These are phyloP conservation scores for Andrena dorsata DNA, from an alignment of 2,888 invertebrate genomes.

Conservation along the genomic window DNA sequence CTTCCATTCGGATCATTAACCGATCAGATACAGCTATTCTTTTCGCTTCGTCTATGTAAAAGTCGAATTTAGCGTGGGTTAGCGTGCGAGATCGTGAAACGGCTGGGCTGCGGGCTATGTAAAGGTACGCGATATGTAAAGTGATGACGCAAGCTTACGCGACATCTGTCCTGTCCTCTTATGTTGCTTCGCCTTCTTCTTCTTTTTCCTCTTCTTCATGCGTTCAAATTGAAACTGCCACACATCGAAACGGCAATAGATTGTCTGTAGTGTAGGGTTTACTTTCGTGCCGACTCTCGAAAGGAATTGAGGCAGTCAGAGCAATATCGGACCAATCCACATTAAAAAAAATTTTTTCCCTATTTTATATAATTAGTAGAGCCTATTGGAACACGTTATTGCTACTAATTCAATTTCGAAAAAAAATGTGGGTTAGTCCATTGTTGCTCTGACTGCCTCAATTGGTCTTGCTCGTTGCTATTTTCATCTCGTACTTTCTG, in stretches of 20 bases:
- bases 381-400: no score
- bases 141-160: background rate
- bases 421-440: no score
- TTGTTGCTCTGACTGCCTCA: no score
- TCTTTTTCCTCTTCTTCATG: no score
- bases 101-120: background rate
- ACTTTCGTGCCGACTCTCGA: background rate
- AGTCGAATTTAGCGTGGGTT: constrained; percentile 48
- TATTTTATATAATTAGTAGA: no score
- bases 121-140: constrained; percentile 4
- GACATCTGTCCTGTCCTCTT: background rate
- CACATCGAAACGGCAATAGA: background rate
- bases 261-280: background rate
- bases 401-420: no score
- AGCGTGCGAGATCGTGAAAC: background rate
- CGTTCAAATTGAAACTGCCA: background rate
- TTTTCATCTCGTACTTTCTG: constrained; percentile 68
- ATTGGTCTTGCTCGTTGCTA: background rate
- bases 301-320: no score
- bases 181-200: background rate
- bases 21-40: constrained; percentile 15
- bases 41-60: constrained; percentile 47
- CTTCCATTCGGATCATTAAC: constrained; percentile 5
- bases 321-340: no score
- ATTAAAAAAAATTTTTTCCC: no score